Percentiles rank a stretch among this genome's conserved stretches.
Conservation (phyloP, 2,888 invertebrate genomes). For the Quadroppia sp. region DNA sequence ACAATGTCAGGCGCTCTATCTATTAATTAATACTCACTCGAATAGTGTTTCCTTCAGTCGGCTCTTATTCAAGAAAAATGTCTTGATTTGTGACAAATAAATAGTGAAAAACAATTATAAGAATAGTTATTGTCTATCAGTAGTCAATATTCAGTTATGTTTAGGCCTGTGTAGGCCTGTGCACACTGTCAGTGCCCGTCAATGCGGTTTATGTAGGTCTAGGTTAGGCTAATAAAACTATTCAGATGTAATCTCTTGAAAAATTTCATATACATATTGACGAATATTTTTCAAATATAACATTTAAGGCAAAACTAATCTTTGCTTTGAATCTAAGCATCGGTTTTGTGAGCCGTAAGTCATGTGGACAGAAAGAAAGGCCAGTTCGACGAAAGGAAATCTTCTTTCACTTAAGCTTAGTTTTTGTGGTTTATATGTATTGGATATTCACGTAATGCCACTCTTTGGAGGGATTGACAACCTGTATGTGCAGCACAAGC, state of each 20-base stretch:
- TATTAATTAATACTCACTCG: constrained; percentile 13
- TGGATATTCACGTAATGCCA: constrained; percentile 25
- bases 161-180: constrained; percentile 14
- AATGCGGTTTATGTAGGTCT: constrained; percentile 22
- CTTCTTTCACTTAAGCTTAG: constrained; percentile 15
- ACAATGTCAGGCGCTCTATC: constrained; percentile 7
- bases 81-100: not conserved
- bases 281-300: not conserved
- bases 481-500: constrained; percentile 22
- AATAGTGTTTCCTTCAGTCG: constrained; percentile 30
- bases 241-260: constrained; percentile 15
- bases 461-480: constrained; percentile 16
- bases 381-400: constrained; percentile 22
- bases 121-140: not conserved
- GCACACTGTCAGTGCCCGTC: not conserved
- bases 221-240: constrained; percentile 17
- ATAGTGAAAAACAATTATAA: not conserved
- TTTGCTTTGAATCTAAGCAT: not conserved
- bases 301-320: not conserved
- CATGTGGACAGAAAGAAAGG: constrained; percentile 20
- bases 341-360: not conserved
- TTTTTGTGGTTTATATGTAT: constrained; percentile 26
- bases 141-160: not conserved
- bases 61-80: not conserved
- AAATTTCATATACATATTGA: not conserved